Base-by-base conservation (phyloP, 2,797 vertebrate species). In the Psittacula echo region DNA sequence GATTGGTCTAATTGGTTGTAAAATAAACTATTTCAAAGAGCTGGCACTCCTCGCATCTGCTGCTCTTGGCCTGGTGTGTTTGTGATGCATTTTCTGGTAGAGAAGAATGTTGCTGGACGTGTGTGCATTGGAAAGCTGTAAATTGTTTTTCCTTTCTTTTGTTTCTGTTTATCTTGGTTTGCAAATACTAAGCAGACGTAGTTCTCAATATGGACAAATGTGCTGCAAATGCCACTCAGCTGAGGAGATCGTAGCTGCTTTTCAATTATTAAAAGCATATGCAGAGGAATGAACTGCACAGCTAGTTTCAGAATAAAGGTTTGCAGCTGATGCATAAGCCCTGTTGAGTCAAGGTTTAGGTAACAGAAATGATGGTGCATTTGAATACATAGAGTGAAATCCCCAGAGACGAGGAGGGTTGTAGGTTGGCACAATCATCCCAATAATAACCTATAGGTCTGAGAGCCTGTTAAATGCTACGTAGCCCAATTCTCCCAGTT, bases 101-200 rank as follows among this genome's bases (percentile, higher is more conserved):
- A 95, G 90, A 94, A 95, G 47, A 95, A 95, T 93, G 81, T 77
- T 93, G 77, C 80, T 90, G 65, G 79, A 90, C 0, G 0, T 74
- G 85, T 94, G 80, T 68, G 77, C 44, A 5, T 23, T 85, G 93
- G 87, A 96, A 93, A 94, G 72, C 92, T 90, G 87, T 78, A 93
- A 94, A 90, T 71, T 94, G 84, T 95, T 95, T 96, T 94, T 87
- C 86, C 64, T 85, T 96, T 86, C 82, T 86, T 96, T 96, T 96
- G 91, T 97, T 93, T 96, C 92, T 97, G 76, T 97, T 96, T 95
- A 66, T 94, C 87, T 94, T 94, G 94, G 94, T 96, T 96, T 96
- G 86, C 90, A 96, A 97, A 95, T 95, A 93, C 82, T 88, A 94
- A 89, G 91, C 83, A 93, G 89, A 54, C 80, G 1, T 76, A 85